Conservation (phyloP, 2,888 invertebrate species). For the Laspeyria flexula region DNA sequence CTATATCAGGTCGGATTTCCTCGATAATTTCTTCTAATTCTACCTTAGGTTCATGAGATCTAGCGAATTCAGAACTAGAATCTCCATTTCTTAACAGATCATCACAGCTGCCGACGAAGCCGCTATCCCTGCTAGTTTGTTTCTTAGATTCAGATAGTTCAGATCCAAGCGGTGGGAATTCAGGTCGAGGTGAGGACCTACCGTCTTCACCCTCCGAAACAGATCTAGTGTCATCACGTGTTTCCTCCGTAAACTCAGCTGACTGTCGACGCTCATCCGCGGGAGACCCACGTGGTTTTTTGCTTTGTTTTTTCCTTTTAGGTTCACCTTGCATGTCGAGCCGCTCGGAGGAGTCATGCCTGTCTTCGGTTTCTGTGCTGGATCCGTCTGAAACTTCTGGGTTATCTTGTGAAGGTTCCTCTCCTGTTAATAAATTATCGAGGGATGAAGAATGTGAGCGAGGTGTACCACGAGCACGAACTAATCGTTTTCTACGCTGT, state of each 20-base stretch:
- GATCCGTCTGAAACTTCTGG: constrained; percentile 90
- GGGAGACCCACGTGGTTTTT: constrained; percentile 88
- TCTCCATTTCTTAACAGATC: constrained; percentile 90
- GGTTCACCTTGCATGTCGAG: constrained; percentile 92
- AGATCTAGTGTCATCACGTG: constrained; percentile 85
- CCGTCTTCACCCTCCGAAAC: constrained; percentile 89
- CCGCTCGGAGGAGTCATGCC: constrained; percentile 88
- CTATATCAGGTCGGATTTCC: constrained; percentile 85
- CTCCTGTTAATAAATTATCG: constrained; percentile 90
- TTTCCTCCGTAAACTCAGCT: constrained; percentile 87
- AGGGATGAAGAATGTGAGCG: constrained; percentile 93
- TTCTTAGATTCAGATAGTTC: constrained; percentile 89
- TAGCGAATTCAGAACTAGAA: constrained; percentile 82
- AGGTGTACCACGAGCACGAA: constrained; percentile 93
- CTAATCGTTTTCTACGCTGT: constrained; percentile 92
- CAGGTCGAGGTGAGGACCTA: constrained; percentile 89
- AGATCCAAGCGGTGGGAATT: constrained; percentile 85
- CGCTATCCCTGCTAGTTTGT: constrained; percentile 94
- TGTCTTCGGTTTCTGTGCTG: constrained; percentile 91
- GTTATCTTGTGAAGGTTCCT: constrained; percentile 82
- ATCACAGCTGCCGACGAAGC: constrained; percentile 95
- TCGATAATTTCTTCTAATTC: constrained; percentile 87
- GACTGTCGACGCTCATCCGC: constrained; percentile 88
- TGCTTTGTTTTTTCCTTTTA: constrained; percentile 92
- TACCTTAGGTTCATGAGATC: constrained; percentile 82